These are phyloP conservation scores for Furcula furcula DNA, from an alignment of 2,888 invertebrate species.

Conservation along the genomic window DNA sequence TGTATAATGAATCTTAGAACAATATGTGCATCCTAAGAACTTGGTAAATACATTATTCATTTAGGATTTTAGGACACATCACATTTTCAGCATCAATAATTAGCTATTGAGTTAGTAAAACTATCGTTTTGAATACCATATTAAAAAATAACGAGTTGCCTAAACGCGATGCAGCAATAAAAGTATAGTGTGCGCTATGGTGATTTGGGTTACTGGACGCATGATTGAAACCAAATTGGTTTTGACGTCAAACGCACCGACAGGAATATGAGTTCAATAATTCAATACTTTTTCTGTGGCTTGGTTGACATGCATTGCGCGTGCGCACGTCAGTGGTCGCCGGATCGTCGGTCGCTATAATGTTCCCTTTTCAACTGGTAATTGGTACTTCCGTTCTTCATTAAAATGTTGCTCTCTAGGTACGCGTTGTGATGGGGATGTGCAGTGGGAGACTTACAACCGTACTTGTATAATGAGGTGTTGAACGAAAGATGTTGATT, in stretches of 20 bases:
- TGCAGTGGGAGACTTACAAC: background rate
- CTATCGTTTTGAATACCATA: too few relatives aligned
- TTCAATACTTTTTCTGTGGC: conserved; percentile 1
- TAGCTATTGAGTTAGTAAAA: too few relatives aligned
- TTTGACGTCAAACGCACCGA: background rate
- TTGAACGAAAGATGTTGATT: background rate
- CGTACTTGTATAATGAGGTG: conserved; percentile 12
- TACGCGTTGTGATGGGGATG: conserved; percentile 11
- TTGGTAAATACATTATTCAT: too few relatives aligned
- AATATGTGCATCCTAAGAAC: too few relatives aligned
- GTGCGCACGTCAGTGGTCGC: conserved; percentile 11
- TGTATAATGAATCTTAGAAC: too few relatives aligned
- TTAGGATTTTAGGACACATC: too few relatives aligned
- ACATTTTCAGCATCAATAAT: too few relatives aligned
- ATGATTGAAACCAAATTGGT: too few relatives aligned
- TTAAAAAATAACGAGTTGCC: too few relatives aligned
- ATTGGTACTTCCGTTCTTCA: conserved; percentile 40
- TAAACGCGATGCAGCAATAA: too few relatives aligned
- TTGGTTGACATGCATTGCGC: conserved; percentile 15
- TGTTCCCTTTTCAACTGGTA: conserved; percentile 38
- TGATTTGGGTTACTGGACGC: too few relatives aligned
- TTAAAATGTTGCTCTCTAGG: conserved; percentile 31
- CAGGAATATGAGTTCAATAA: background rate
- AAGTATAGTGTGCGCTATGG: too few relatives aligned
- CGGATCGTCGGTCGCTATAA: conserved; percentile 18